Evolutionary conservation across 2,888 invertebrate species (phyloP).

Genomic region (Tethea ocularis): DNA sequence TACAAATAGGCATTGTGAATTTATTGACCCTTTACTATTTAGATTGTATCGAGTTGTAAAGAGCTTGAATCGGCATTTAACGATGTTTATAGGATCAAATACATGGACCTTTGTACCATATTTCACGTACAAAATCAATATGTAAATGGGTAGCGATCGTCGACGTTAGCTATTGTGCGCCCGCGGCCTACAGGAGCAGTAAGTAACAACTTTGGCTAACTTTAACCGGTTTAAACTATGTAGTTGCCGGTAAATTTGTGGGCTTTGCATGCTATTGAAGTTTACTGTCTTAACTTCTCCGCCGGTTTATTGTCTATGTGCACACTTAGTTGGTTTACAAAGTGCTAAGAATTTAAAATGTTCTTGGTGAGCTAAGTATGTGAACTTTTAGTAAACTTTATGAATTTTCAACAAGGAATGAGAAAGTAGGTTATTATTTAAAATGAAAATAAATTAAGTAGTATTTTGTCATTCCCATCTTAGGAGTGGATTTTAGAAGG

Average conservation of each 20-base stretch:
- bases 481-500: too few relatives aligned
- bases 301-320: conserved; percentile 53
- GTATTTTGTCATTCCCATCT: too few relatives aligned
- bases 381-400: conserved; percentile 11
- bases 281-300: conserved; percentile 74
- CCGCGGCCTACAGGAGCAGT: conserved; percentile 45
- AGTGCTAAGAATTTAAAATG: conserved; percentile 12
- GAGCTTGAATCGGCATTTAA: background rate
- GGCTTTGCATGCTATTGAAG: conserved; percentile 77
- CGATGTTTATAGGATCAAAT: conserved; percentile 13
- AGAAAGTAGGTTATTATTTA: too few relatives aligned
- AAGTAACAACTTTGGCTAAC: conserved; percentile 61
- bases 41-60: conserved; percentile 1
- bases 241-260: conserved; percentile 71
- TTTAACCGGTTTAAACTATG: conserved; percentile 66
- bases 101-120: conserved; percentile 36
- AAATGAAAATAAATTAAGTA: too few relatives aligned
- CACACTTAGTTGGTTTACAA: conserved; percentile 41
- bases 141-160: conserved; percentile 61
- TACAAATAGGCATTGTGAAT: background rate
- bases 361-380: conserved; percentile 16
- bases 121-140: conserved; percentile 59
- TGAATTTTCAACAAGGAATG: too few relatives aligned
- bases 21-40: conserved; percentile 8
- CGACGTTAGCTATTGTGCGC: conserved; percentile 52